phyloP scores from a whole-genome alignment of 2,797 vertebrate genomes.

The Sebastes diaconus region DNA sequence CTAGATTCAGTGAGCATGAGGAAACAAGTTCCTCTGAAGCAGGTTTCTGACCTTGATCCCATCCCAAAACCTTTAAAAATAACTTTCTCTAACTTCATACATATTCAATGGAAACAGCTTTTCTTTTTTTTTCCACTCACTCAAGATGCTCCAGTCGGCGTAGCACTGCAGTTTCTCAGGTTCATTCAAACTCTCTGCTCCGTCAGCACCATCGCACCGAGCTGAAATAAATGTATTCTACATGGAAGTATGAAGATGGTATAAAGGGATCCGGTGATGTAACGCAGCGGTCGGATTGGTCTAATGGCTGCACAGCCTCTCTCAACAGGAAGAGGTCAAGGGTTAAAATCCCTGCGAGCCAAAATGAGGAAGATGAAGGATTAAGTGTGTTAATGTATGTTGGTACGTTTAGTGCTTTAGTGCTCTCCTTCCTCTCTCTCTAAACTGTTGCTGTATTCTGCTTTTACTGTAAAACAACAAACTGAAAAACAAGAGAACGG shows the following conservation, averaged over 20 bases:
- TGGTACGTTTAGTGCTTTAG: neutral
- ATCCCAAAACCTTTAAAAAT: no score
- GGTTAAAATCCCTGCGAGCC: slow-evolving; percentile 43
- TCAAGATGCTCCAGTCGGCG: neutral
- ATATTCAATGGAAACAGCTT: neutral
- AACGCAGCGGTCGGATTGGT: neutral
- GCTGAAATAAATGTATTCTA: neutral
- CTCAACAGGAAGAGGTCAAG: slow-evolving; percentile 36
- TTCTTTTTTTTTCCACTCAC: neutral
- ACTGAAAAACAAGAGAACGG: neutral
- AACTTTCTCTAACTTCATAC: neutral
- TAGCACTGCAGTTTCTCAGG: neutral
- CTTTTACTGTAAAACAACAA: slow-evolving; percentile 1
- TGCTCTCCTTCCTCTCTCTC: neutral
- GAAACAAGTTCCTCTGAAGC: neutral
- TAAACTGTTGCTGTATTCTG: neutral
- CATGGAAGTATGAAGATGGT: neutral
- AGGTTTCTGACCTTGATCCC: neutral
- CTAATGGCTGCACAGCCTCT: slow-evolving; percentile 35
- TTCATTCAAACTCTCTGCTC: neutral
- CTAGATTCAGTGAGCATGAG: neutral
- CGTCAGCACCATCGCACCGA: neutral
- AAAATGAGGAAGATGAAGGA: slow-evolving; percentile 37
- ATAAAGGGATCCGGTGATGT: slow-evolving; percentile 1
- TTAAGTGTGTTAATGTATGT: slow-evolving; percentile 53